A percentile compares a stretch with the other conserved stretches of the same genome.
Conservation (phyloP, 2,113 vertebrate species). For the Pachypanchax playfairii region DNA sequence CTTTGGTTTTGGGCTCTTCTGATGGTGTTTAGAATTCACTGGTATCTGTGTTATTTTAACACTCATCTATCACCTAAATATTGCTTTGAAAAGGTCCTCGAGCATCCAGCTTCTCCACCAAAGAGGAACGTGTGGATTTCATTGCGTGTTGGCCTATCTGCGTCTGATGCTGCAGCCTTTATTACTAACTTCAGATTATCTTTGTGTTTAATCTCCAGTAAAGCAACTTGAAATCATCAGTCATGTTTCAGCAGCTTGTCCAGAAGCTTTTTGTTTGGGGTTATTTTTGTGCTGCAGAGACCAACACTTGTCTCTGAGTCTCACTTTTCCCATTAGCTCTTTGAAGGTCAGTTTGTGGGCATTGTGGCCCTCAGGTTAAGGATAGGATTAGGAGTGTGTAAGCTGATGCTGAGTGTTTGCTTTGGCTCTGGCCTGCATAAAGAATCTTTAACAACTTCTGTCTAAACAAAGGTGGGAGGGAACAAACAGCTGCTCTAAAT, state of each 20-base stretch:
- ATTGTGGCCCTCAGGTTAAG: conserved; percentile 47
- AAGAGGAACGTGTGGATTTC: conserved; percentile 39
- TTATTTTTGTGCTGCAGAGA: conserved; percentile 22
- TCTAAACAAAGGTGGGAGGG: conserved; percentile 46
- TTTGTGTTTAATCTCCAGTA: conserved; percentile 28
- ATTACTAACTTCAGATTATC: neutral
- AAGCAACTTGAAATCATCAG: too few species aligned
- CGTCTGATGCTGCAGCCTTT: too few species aligned
- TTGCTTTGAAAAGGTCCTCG: neutral
- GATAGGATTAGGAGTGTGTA: conserved; percentile 58
- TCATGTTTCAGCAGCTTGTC: too few species aligned
- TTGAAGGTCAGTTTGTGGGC: conserved; percentile 37
- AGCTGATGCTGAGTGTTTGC: conserved; percentile 55
- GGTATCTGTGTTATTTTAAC: neutral
- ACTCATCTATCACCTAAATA: neutral
- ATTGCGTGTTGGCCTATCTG: too few species aligned
- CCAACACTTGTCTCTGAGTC: neutral
- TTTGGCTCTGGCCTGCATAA: conserved; percentile 51
- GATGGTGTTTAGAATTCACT: neutral
- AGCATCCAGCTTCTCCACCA: conserved; percentile 3
- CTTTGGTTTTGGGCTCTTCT: neutral
- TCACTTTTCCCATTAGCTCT: conserved; percentile 43
- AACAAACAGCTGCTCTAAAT: conserved; percentile 6
- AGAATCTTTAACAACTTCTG: conserved; percentile 39
- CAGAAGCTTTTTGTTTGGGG: neutral